Conservation (phyloP, 2,888 invertebrate genomes). For the Trachelus stipa region DNA sequence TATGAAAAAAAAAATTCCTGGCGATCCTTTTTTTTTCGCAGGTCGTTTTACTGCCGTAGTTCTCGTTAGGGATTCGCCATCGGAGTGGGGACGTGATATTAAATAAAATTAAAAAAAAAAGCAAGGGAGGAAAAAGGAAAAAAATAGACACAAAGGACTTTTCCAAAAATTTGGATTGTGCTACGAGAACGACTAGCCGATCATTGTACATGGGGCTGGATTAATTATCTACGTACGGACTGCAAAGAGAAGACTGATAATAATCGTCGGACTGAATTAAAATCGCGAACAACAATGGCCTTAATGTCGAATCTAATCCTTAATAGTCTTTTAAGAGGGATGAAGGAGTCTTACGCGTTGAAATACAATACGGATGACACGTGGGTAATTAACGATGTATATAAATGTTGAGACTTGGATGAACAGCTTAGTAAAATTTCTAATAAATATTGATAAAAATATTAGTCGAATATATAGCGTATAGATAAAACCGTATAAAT, state of each 20-base stretch:
- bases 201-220: background rate
- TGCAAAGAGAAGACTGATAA: conserved; percentile 23
- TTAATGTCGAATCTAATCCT: conserved; percentile 20
- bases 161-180: background rate
- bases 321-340: conserved; percentile 22
- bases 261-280: conserved; percentile 22
- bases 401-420: conserved; percentile 24
- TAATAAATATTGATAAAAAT: background rate
- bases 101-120: conserved; percentile 5
- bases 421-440: background rate
- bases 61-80: background rate
- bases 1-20: background rate
- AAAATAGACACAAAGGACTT: conserved; percentile 16
- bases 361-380: conserved; percentile 30
- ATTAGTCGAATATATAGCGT: background rate
- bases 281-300: conserved; percentile 23
- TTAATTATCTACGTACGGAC: conserved; percentile 7
- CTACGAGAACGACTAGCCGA: background rate
- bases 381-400: conserved; percentile 32
- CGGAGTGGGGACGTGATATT: conserved; percentile 6
- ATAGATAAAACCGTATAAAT: background rate
- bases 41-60: background rate
- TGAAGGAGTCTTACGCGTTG: conserved; percentile 30
- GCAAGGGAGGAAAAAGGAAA: background rate
- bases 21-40: background rate